Evolutionary conservation across 2,113 vertebrate species (phyloP).

Genomic region (Vicugna pacos): DNA sequence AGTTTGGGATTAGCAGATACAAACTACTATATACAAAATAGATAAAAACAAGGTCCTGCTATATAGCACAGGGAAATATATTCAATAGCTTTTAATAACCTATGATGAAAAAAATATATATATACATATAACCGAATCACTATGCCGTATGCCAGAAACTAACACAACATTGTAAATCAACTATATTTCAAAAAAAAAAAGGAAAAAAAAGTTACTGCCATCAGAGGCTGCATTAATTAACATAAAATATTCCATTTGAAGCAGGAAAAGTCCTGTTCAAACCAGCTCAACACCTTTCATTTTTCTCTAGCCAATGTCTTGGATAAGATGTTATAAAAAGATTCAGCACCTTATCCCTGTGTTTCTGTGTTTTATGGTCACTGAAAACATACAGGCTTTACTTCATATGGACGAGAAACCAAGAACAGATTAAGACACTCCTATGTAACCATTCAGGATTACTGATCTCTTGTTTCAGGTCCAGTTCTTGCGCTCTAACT

Average conservation of each 20-base stretch:
- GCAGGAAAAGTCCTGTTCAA: not conserved
- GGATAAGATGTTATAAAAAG: not conserved
- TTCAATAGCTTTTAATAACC: no score
- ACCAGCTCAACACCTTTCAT: not conserved
- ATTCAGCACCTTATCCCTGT: not conserved
- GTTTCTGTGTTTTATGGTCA: not conserved
- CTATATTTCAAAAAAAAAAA: no score
- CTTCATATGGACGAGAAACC: not conserved
- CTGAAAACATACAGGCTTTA: constrained; percentile 14
- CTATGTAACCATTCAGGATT: not conserved
- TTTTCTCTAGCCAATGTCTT: not conserved
- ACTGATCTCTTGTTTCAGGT: not conserved
- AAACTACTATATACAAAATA: no score
- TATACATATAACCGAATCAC: no score
- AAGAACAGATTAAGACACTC: not conserved
- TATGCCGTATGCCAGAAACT: no score
- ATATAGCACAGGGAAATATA: no score
- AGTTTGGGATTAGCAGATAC: no score
- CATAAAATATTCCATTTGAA: not conserved
- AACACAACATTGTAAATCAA: no score
- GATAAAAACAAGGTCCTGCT: no score
- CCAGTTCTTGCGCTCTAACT: not conserved
- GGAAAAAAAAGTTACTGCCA: not conserved
- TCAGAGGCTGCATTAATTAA: not conserved
- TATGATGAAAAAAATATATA: no score